These are phyloP conservation scores for Tetragonula clypearis DNA, from an alignment of 1,140 invertebrate genomes.

Conservation along the genomic window DNA sequence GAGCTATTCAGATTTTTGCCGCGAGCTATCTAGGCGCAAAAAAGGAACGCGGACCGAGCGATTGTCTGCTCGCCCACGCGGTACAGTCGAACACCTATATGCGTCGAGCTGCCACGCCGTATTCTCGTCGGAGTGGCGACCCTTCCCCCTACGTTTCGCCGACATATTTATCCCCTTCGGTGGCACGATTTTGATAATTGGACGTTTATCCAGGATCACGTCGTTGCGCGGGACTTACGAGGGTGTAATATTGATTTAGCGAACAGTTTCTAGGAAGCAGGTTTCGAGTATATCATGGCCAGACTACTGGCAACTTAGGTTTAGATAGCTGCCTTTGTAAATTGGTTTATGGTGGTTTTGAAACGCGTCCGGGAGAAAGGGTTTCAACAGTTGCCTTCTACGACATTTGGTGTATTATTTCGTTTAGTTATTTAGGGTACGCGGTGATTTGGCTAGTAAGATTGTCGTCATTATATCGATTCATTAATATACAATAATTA, in stretches of 20 bases:
- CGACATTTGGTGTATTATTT: not conserved
- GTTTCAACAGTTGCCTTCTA: not conserved
- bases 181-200: constrained; percentile 35
- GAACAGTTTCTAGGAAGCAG: not conserved
- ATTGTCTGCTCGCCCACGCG: constrained; percentile 59
- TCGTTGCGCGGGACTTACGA: constrained; percentile 27
- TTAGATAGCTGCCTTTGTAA: not conserved
- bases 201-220: constrained; percentile 7
- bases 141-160: constrained; percentile 13
- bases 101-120: not conserved
- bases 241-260: constrained; percentile 11
- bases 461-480: too few relatives aligned
- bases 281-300: not conserved
- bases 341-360: not conserved
- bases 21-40: constrained; percentile 67
- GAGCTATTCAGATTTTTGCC: constrained; percentile 69
- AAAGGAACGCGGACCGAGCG: constrained; percentile 57
- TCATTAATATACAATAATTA: too few relatives aligned
- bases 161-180: not conserved
- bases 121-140: constrained; percentile 13
- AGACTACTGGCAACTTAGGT: not conserved
- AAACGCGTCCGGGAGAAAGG: not conserved
- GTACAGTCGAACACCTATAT: not conserved
- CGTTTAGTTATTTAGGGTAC: not conserved
- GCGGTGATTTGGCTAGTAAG: too few relatives aligned